phyloP scores from a whole-genome alignment of 2,113 vertebrate species.

The Poeciliopsis turrubarensis region DNA sequence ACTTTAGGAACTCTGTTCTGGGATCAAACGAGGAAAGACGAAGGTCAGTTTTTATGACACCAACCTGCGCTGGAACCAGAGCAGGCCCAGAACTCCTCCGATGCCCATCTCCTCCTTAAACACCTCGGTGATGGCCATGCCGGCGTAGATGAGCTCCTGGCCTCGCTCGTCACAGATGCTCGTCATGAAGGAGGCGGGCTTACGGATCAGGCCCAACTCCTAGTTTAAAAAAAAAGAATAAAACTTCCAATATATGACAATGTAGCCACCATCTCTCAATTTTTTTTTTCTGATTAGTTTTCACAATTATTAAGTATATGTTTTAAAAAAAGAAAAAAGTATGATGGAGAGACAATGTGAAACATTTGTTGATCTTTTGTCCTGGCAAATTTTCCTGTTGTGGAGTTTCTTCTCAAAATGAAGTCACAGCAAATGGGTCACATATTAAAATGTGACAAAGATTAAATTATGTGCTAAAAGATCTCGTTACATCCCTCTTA shows the following conservation, averaged over 20 bases:
- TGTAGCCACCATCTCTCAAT: too few species aligned
- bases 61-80: constrained; percentile 97
- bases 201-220: constrained; percentile 97
- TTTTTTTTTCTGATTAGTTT: too few species aligned
- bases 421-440: too few species aligned
- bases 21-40: too few species aligned
- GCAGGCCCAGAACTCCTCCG: constrained; percentile 93
- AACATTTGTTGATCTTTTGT: too few species aligned
- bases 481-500: neutral
- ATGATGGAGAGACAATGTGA: too few species aligned
- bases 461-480: too few species aligned
- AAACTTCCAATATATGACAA: neutral
- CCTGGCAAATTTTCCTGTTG: too few species aligned
- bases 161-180: constrained; percentile 98
- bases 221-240: constrained; percentile 48
- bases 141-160: constrained; percentile 96
- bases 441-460: too few species aligned
- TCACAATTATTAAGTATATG: too few species aligned
- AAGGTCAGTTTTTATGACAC: neutral
- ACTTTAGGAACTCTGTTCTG: neutral
- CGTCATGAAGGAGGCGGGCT: constrained; percentile 98
- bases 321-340: too few species aligned
- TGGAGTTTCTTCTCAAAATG: too few species aligned
- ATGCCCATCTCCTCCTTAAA: constrained; percentile 98
- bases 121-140: constrained; percentile 98